phyloP scores from a whole-genome alignment of 2,113 vertebrate species.

The Bombycilla garrulus region DNA sequence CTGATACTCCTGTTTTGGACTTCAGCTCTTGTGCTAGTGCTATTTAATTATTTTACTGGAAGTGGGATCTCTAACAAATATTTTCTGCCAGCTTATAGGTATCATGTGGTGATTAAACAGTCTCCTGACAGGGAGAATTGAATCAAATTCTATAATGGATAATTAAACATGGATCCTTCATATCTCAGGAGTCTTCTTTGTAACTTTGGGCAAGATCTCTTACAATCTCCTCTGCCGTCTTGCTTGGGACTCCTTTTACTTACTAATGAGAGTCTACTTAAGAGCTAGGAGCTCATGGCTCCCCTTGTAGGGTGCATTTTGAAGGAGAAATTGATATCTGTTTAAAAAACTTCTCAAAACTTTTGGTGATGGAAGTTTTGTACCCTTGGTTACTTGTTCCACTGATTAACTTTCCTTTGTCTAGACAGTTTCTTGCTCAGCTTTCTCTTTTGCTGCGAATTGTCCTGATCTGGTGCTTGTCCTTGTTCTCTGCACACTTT shows the following conservation, averaged over 20 bases:
- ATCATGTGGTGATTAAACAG: neutral
- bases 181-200: neutral
- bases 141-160: neutral
- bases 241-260: neutral
- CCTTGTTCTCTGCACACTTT: neutral
- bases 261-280: neutral
- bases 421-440: neutral
- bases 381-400: neutral
- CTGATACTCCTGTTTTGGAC: neutral
- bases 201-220: neutral
- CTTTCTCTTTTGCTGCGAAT: neutral
- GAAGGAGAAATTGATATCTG: neutral
- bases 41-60: neutral
- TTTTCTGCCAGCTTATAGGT: neutral
- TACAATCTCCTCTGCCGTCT: neutral
- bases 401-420: neutral
- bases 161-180: neutral
- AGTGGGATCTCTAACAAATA: neutral
- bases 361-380: neutral
- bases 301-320: neutral
- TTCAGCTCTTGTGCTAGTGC: neutral
- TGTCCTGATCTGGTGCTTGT: neutral
- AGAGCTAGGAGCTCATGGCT: neutral
- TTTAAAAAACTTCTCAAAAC: neutral
- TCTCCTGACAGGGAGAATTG: neutral